A percentile compares a stretch with the other conserved stretches of the same genome.
These are phyloP conservation scores for Piprites chloris DNA, from an alignment of 2,113 vertebrate species.

Conservation along the genomic window DNA sequence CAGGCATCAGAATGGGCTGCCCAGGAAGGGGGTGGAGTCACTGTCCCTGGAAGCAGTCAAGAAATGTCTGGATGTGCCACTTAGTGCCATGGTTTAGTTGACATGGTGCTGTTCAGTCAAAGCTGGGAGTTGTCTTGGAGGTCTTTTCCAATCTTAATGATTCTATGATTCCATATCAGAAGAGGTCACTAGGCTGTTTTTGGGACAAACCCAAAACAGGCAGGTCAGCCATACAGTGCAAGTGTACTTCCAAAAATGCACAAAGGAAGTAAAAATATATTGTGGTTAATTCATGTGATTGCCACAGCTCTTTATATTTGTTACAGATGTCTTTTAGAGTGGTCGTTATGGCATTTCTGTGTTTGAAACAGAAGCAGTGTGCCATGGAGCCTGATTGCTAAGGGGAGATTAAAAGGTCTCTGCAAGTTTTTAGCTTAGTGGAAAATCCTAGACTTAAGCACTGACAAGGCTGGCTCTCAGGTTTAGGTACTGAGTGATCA, in stretches of 20 bases:
- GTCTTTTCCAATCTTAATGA: neutral
- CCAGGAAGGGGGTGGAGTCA: neutral
- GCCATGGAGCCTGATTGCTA: neutral
- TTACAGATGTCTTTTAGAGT: neutral
- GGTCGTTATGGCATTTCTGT: neutral
- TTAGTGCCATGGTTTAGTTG: neutral
- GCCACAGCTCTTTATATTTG: neutral
- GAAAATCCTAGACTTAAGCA: neutral
- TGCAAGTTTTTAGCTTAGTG: neutral
- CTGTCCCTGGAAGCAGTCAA: neutral
- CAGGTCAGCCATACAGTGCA: neutral
- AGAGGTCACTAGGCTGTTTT: neutral
- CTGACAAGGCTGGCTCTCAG: neutral
- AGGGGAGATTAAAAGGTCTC: neutral
- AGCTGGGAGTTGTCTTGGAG: accelerated
- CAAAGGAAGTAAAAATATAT: neutral
- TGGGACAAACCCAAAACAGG: neutral
- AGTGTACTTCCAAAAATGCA: neutral
- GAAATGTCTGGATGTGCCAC: neutral
- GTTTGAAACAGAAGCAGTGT: neutral
- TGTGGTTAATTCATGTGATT: neutral
- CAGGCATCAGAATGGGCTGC: neutral
- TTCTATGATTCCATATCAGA: neutral
- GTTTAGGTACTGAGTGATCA: neutral
- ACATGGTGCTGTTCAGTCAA: neutral